Conservation (phyloP, 2,797 vertebrate species). For the Onychomys leucogaster region DNA sequence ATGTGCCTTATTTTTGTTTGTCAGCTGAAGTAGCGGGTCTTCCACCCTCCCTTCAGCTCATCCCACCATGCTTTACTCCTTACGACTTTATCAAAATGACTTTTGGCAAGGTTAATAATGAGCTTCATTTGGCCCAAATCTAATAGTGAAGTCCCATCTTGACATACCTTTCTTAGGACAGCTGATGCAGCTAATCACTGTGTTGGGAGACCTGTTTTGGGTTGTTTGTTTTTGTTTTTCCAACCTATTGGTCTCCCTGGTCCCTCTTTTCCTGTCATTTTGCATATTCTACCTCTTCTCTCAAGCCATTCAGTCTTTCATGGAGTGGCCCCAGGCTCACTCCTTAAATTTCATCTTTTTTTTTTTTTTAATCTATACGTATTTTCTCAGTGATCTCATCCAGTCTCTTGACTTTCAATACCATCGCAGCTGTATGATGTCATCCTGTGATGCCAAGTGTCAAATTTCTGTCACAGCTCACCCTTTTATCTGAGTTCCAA, state of each 20-base stretch:
- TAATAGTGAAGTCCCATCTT: background rate
- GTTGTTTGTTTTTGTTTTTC: background rate
- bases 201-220: background rate
- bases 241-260: background rate
- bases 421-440: background rate
- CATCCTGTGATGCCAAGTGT: slow-evolving; percentile 46
- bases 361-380: background rate
- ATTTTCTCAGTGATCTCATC: slow-evolving; percentile 55
- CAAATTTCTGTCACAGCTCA: slow-evolving; percentile 12
- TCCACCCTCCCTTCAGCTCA: background rate
- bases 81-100: background rate
- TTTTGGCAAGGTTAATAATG: background rate
- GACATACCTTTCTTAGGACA: background rate
- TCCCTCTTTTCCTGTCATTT: background rate
- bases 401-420: slow-evolving; percentile 43
- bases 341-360: background rate
- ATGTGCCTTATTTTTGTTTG: background rate
- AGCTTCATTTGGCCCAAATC: slow-evolving; percentile 34
- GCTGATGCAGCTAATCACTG: background rate
- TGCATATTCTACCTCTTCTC: slow-evolving; percentile 39
- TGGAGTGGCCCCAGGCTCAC: background rate
- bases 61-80: background rate
- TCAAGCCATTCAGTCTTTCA: background rate
- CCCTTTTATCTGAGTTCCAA: background rate
- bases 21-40: background rate